A percentile compares a stretch with the other conserved stretches of the same genome.
These are phyloP conservation scores for Hylaea fasciaria DNA, from an alignment of 2,888 invertebrate species.

Conservation along the genomic window DNA sequence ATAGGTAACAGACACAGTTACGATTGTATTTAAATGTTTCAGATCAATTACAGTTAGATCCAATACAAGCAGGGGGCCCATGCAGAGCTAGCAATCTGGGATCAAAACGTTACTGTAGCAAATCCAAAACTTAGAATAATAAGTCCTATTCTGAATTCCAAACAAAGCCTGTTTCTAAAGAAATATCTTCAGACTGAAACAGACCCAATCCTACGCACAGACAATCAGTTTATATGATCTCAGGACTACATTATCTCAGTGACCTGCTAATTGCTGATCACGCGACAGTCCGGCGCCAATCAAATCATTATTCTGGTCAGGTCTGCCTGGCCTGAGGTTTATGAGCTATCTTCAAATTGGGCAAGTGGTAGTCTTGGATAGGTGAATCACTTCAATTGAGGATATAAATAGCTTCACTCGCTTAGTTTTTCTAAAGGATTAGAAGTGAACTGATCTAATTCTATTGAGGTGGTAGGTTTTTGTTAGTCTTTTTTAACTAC, in stretches of 20 bases:
- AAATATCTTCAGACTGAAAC: too few species aligned
- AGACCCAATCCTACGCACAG: too few species aligned
- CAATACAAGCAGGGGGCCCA: too few species aligned
- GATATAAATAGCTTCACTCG: slow-evolving; percentile 15
- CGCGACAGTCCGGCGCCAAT: slow-evolving; percentile 26
- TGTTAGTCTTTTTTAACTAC: neutral
- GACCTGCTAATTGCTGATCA: slow-evolving; percentile 29
- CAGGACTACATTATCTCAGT: slow-evolving; percentile 29
- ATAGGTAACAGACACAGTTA: too few species aligned
- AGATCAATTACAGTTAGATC: too few species aligned
- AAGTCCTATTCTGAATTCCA: too few species aligned
- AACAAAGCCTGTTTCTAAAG: too few species aligned
- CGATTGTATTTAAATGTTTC: too few species aligned
- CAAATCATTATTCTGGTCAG: slow-evolving; percentile 28
- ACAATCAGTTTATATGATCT: too few species aligned
- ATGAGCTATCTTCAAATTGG: slow-evolving; percentile 22
- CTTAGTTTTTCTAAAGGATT: neutral
- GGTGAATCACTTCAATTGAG: slow-evolving; percentile 29
- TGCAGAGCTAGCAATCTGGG: too few species aligned
- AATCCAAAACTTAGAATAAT: too few species aligned
- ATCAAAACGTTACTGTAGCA: too few species aligned
- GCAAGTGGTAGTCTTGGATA: slow-evolving; percentile 12
- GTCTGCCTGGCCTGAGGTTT: slow-evolving; percentile 6
- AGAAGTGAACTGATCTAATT: neutral
- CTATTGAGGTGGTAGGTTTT: slow-evolving; percentile 1